Conservation (phyloP, 2,113 vertebrate genomes). For the Misgurnus anguillicaudatus region DNA sequence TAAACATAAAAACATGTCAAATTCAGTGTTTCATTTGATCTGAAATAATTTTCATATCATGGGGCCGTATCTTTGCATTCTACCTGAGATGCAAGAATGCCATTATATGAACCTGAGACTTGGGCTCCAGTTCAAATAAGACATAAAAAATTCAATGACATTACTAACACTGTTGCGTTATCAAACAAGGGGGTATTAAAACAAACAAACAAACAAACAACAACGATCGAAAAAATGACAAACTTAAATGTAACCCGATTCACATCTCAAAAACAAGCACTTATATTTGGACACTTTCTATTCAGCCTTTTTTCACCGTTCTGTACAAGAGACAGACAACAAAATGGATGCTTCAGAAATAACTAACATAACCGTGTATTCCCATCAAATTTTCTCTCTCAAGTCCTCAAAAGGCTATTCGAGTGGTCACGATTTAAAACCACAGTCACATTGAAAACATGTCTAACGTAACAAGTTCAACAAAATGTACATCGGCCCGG, state of each 20-base stretch:
- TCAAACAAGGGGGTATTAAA: constrained; percentile 49
- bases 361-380: constrained; percentile 45
- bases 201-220: constrained; percentile 44
- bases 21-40: constrained; percentile 60
- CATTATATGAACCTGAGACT: constrained; percentile 71
- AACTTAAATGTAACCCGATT: constrained; percentile 35
- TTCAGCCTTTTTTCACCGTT: constrained; percentile 36
- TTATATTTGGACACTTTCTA: constrained; percentile 35
- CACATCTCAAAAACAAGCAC: constrained; percentile 46
- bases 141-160: constrained; percentile 33
- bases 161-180: constrained; percentile 59
- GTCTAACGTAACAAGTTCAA: constrained; percentile 60
- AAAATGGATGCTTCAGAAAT: constrained; percentile 48
- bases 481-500: constrained; percentile 61
- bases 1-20: constrained; percentile 76
- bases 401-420: constrained; percentile 44
- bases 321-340: constrained; percentile 54
- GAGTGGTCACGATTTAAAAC: constrained; percentile 32
- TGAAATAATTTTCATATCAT: constrained; percentile 54
- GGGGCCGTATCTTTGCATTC: constrained; percentile 71
- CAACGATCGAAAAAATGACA: constrained; percentile 43
- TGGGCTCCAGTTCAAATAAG: constrained; percentile 52
- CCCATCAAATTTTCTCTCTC: constrained; percentile 47
- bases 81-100: constrained; percentile 79
- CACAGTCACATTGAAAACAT: constrained; percentile 60